Base-by-base conservation (phyloP, 2,888 invertebrate genomes). In the Penaeus monodon region DNA sequence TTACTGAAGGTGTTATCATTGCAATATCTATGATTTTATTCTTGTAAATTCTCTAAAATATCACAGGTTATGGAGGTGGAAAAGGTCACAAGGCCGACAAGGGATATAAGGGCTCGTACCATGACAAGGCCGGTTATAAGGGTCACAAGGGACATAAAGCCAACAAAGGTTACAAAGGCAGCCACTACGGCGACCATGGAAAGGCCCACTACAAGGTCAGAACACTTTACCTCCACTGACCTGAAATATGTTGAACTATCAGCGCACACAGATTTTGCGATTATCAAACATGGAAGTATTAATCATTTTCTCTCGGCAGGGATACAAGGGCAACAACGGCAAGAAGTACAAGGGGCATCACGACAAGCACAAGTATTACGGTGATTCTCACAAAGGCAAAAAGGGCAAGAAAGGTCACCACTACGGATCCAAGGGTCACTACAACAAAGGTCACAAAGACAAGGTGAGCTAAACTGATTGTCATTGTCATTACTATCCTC, bases 171-270 rank as follows among this genome's bases (percentile, higher is more conserved):
- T 95, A 96, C 93, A 95, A 96, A 91, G 94, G 94, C 44, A 94
- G 95, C 91, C 95, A 96, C 90, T 95, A 96, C 91, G 96, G 95
- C 10, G 96, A 96, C 73, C 95, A 96, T 91, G 96, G 96, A 24
- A 92, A 93, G 90, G 95, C 96, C 91, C 95, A 96, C 91, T 57
- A 84, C 29, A 78, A 73, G 64, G 88, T 88, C 33, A 24, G 27
- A 20, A 38, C 27, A 14, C 27, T n/a, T 29, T 76, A 88, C 82
- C 81, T 68, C 1, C 68, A 88, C 79, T 70, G 49, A 10, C 85
- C 77, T 7, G 70, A 74, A 29, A 78, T 78, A 8, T 78, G 82
- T 10, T 85, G 78, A 78, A 38, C 33, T 44, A 12, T 22, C 24
- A 33, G 7, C 49, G 14, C 14, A 49, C 12, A 57, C 12, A 17